A percentile compares a stretch with the other conserved stretches of the same genome.
Evolutionary conservation across 2,888 invertebrate genomes (phyloP).

Genomic region (Clivina fossor): DNA sequence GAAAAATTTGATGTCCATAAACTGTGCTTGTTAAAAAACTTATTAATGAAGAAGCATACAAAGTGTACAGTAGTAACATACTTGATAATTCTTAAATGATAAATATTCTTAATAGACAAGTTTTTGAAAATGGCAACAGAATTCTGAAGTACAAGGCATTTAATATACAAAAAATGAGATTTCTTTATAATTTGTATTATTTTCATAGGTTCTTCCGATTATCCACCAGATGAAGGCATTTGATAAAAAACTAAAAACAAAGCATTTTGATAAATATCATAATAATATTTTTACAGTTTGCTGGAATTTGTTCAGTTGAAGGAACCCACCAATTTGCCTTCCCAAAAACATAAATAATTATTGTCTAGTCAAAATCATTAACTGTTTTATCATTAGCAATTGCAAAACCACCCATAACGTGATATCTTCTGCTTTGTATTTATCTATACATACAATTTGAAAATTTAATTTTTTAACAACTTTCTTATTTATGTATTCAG

Average conservation of each 20-base stretch:
- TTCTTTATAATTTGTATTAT: not conserved
- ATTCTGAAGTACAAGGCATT: not conserved
- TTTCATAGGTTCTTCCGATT: too few relatives aligned
- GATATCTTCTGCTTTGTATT: not conserved
- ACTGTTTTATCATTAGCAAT: not conserved
- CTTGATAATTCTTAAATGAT: slow-evolving; percentile 2
- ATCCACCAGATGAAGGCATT: slow-evolving; percentile 9
- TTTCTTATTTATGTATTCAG: slow-evolving; percentile 27
- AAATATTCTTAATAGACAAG: slow-evolving; percentile 1
- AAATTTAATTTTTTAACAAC: slow-evolving; percentile 54
- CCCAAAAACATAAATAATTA: slow-evolving; percentile 2
- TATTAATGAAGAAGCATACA: slow-evolving; percentile 7
- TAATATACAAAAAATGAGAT: not conserved
- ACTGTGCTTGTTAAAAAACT: slow-evolving; percentile 3
- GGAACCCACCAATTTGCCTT: slow-evolving; percentile 10
- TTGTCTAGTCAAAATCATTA: slow-evolving; percentile 10
- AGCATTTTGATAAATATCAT: slow-evolving; percentile 2
- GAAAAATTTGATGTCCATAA: slow-evolving; percentile 8
- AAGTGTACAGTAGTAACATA: slow-evolving; percentile 7
- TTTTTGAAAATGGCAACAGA: slow-evolving; percentile 8
- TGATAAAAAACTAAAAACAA: not conserved
- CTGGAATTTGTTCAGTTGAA: slow-evolving; percentile 4
- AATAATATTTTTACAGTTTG: slow-evolving; percentile 7
- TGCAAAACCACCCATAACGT: slow-evolving; percentile 8
- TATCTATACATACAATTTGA: slow-evolving; percentile 6